Percentiles rank a stretch among this genome's conserved stretches.
These are phyloP conservation scores for Apis dorsata DNA, from an alignment of 1,140 invertebrate species.

Conservation along the genomic window DNA sequence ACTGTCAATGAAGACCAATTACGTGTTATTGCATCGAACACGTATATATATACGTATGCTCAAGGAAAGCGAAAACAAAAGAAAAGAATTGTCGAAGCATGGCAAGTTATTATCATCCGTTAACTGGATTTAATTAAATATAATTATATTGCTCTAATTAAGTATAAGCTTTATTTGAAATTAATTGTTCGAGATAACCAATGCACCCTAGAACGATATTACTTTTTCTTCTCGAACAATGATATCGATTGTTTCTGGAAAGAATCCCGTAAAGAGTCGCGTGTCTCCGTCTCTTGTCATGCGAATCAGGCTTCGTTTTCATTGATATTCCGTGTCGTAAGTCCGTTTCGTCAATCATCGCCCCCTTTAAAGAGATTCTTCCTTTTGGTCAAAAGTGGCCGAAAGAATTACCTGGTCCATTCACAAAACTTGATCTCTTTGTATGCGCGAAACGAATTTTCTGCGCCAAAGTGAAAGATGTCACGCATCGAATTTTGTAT, in stretches of 20 bases:
- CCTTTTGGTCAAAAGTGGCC: background rate
- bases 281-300: constrained; percentile 8
- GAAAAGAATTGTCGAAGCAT: background rate
- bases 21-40: constrained; percentile 5
- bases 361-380: background rate
- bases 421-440: constrained; percentile 5
- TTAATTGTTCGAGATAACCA: background rate
- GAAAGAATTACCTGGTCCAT: constrained; percentile 8
- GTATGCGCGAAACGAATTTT: constrained; percentile 13
- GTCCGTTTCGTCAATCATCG: constrained; percentile 16
- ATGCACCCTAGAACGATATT: background rate
- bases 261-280: background rate
- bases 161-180: background rate
- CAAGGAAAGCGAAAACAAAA: background rate
- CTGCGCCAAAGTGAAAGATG: background rate
- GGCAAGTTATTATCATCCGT: constrained; percentile 21
- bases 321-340: constrained; percentile 30
- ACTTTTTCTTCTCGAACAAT: background rate
- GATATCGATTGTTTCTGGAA: background rate
- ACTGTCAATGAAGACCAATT: constrained; percentile 3
- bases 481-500: background rate
- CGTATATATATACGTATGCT: background rate
- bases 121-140: constrained; percentile 26
- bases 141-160: constrained; percentile 13
- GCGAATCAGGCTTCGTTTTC: constrained; percentile 22